Evolutionary conservation across 1,140 invertebrate genomes (phyloP).

Genomic region (Batillaria attramentaria): DNA sequence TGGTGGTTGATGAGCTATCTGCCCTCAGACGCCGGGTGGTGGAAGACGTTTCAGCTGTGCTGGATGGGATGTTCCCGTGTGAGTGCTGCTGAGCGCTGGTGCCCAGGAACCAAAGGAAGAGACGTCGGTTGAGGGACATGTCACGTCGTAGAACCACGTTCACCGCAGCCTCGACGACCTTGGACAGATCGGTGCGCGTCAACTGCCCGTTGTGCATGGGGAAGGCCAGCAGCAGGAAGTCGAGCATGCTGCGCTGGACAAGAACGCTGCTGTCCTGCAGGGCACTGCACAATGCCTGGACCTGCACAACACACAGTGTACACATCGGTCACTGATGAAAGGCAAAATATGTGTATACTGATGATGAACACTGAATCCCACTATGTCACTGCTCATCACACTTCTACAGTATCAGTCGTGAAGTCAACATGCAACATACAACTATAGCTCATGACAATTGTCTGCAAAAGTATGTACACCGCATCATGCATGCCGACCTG

Average conservation of each 20-base stretch:
- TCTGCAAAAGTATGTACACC: no score
- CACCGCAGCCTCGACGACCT: constrained; percentile 85
- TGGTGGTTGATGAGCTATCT: constrained; percentile 53
- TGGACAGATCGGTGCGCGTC: constrained; percentile 81
- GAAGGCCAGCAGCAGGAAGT: constrained; percentile 88
- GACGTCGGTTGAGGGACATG: constrained; percentile 91
- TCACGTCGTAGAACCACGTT: constrained; percentile 89
- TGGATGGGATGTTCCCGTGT: constrained; percentile 35
- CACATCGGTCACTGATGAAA: background rate
- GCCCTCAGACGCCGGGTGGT: constrained; percentile 29
- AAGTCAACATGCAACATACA: no score
- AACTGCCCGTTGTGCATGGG: constrained; percentile 89
- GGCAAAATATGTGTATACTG: no score
- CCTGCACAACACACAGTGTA: constrained; percentile 66
- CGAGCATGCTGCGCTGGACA: constrained; percentile 89
- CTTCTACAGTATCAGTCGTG: no score
- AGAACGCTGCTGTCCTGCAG: constrained; percentile 87
- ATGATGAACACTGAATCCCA: no score
- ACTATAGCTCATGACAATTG: no score
- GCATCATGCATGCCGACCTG: no score
- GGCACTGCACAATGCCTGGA: constrained; percentile 80
- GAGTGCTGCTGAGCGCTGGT: constrained; percentile 73
- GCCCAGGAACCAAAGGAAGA: constrained; percentile 89
- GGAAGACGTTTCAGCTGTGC: constrained; percentile 15
- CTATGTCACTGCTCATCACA: no score